Conservation (phyloP, 2,113 vertebrate genomes). For the Ascaphus truei region DNA sequence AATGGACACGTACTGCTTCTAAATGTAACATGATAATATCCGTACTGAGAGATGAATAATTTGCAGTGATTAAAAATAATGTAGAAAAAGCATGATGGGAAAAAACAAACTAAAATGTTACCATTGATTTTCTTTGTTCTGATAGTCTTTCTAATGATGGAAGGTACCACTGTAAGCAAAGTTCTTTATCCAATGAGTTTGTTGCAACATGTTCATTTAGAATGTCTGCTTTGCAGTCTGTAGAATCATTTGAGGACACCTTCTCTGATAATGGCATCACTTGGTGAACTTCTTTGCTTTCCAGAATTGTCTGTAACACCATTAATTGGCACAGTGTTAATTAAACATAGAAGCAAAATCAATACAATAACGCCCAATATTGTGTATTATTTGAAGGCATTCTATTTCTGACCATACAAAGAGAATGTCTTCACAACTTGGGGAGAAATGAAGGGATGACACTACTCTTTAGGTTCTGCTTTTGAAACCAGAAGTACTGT, state of each 20-base stretch:
- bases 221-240: background rate
- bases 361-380: too few relatives aligned
- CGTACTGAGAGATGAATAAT: too few relatives aligned
- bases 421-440: too few relatives aligned
- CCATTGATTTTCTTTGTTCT: constrained; percentile 51
- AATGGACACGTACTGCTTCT: too few relatives aligned
- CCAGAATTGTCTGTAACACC: constrained; percentile 37
- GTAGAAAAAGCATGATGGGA: too few relatives aligned
- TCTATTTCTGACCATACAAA: too few relatives aligned
- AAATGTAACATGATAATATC: too few relatives aligned
- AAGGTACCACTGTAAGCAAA: constrained; percentile 71
- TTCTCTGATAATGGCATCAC: background rate
- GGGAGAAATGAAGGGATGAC: background rate
- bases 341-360: background rate
- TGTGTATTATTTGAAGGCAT: too few relatives aligned
- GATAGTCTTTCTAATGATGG: constrained; percentile 55
- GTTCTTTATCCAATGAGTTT: constrained; percentile 49
- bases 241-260: background rate
- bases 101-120: constrained; percentile 37
- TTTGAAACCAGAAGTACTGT: background rate
- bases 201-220: constrained; percentile 33
- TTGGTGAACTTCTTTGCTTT: constrained; percentile 8
- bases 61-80: too few relatives aligned
- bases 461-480: background rate
- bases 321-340: background rate